Evolutionary conservation across 2,888 invertebrate species (phyloP).

Genomic region (Synanthedon formicaeformis): DNA sequence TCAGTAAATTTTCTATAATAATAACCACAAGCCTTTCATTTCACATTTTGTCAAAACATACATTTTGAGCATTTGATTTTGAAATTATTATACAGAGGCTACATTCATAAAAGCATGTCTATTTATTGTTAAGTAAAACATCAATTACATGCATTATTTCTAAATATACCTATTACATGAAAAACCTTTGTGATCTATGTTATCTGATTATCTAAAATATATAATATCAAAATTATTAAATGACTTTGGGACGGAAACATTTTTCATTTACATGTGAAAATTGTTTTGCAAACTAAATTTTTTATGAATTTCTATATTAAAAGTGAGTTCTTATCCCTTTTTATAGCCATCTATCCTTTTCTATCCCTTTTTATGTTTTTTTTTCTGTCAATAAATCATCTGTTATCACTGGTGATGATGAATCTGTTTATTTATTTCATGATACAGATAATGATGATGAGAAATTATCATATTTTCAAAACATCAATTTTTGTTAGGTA

Average conservation of each 20-base stretch:
- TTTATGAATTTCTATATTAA: no score
- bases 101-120: constrained; percentile 12
- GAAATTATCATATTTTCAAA: no score
- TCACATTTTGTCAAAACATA: constrained; percentile 36
- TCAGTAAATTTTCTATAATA: constrained; percentile 18
- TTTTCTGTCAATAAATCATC: no score
- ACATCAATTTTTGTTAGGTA: no score
- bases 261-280: constrained; percentile 18
- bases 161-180: constrained; percentile 21
- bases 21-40: constrained; percentile 54
- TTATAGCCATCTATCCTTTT: no score
- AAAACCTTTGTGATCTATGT: constrained; percentile 5
- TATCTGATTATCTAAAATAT: not conserved
- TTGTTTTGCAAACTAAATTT: no score
- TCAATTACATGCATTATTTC: constrained; percentile 8
- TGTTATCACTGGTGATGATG: no score
- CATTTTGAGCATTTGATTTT: constrained; percentile 35
- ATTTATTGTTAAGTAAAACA: constrained; percentile 8
- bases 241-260: constrained; percentile 68
- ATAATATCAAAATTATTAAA: constrained; percentile 50
- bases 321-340: no score
- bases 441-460: no score
- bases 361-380: no score
- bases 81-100: constrained; percentile 7
- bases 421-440: no score